These are phyloP conservation scores for Carterocephalus palaemon DNA, from an alignment of 2,888 invertebrate genomes.

Conservation along the genomic window DNA sequence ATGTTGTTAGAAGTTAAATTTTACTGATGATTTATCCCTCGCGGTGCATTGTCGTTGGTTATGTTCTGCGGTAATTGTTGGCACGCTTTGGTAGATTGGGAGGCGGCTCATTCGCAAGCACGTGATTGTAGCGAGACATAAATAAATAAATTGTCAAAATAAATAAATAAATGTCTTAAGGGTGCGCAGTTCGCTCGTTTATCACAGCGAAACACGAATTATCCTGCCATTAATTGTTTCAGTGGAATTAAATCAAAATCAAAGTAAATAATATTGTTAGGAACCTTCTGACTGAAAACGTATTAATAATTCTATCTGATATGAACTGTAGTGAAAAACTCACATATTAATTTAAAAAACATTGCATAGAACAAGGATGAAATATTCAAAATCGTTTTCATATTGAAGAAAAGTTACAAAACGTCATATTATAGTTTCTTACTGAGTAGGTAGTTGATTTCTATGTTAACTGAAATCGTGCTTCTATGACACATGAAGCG, in stretches of 20 bases:
- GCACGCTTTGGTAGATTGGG: not conserved
- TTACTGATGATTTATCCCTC: slow-evolving; percentile 57
- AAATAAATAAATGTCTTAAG: not conserved
- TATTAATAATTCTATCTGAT: no score
- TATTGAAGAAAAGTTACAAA: no score
- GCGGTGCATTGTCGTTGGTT: slow-evolving; percentile 45
- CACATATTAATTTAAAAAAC: no score
- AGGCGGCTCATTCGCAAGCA: not conserved
- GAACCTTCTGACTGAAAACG: no score
- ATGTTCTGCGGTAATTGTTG: slow-evolving; percentile 34
- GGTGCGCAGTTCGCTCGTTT: not conserved
- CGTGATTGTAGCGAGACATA: not conserved
- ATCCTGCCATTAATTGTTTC: not conserved
- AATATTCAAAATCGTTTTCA: no score
- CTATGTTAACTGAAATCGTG: no score
- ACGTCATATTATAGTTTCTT: no score
- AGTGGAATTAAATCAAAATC: not conserved
- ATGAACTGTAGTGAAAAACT: no score
- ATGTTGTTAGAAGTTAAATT: slow-evolving; percentile 69
- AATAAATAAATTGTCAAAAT: not conserved
- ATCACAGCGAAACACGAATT: not conserved
- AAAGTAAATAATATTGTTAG: no score
- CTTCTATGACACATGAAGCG: slow-evolving; percentile 3
- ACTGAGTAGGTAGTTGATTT: no score
- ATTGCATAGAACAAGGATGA: no score